Evolutionary conservation across 2,888 invertebrate genomes (phyloP).

Genomic region (Sthenelais limicola): DNA sequence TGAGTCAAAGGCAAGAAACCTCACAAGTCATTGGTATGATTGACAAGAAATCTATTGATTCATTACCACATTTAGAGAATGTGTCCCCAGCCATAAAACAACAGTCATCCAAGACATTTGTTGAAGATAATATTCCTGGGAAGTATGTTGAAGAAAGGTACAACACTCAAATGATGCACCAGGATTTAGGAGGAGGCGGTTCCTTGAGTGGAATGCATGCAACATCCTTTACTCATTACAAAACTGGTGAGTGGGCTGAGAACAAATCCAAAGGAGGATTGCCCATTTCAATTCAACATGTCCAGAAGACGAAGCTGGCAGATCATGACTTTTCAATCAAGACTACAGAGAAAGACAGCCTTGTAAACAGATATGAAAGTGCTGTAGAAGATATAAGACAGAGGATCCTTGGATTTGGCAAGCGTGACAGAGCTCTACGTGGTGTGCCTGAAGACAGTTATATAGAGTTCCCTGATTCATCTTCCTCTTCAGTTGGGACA

Average conservation of each 20-base stretch:
- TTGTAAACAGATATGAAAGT: slow-evolving; percentile 19
- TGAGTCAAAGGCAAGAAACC: too few relatives aligned
- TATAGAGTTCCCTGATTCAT: slow-evolving; percentile 17
- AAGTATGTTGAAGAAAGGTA: slow-evolving; percentile 6
- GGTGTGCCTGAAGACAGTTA: background rate
- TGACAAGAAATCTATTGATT: background rate
- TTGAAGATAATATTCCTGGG: slow-evolving; percentile 19
- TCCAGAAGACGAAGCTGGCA: background rate
- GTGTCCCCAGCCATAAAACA: slow-evolving; percentile 28
- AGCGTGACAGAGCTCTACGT: background rate
- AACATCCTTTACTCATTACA: slow-evolving; percentile 16
- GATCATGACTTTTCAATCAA: background rate
- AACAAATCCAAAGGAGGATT: slow-evolving; percentile 9
- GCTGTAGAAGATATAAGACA: slow-evolving; percentile 10
- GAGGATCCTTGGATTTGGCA: slow-evolving; percentile 16
- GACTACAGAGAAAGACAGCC: background rate
- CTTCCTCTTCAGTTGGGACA: background rate
- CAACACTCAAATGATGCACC: slow-evolving; percentile 9
- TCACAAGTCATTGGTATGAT: too few relatives aligned
- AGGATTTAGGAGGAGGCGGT: slow-evolving; percentile 6
- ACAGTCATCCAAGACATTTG: slow-evolving; percentile 20
- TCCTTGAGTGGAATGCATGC: slow-evolving; percentile 15
- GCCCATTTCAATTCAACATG: background rate
- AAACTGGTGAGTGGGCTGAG: slow-evolving; percentile 23
- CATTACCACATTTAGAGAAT: slow-evolving; percentile 19